Percentiles rank a stretch among this genome's conserved stretches.
These are phyloP conservation scores for Myotis daubentonii DNA, from an alignment of 2,797 vertebrate genomes.

Conservation along the genomic window DNA sequence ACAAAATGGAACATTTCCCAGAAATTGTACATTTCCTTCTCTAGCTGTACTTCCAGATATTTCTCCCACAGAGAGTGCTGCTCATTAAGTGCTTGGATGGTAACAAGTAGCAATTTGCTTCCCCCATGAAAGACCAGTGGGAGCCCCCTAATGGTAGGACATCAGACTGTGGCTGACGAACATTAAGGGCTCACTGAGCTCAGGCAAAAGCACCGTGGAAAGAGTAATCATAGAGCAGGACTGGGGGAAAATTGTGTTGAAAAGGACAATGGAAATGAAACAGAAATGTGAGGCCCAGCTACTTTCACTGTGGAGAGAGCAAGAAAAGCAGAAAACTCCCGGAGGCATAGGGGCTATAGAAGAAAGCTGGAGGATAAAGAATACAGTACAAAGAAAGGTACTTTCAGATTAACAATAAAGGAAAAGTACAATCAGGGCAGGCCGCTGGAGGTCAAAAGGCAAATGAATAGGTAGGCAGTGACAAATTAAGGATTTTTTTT, in stretches of 20 bases:
- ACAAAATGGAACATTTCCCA: background rate
- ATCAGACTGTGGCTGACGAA: background rate
- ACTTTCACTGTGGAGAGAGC: background rate
- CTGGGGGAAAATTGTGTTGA: background rate
- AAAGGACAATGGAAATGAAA: conserved; percentile 53
- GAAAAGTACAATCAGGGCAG: background rate
- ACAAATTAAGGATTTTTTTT: conserved; percentile 3
- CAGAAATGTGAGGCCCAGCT: background rate
- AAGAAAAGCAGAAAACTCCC: conserved; percentile 8
- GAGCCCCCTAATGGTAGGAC: background rate
- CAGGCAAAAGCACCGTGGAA: background rate
- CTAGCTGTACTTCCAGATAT: background rate
- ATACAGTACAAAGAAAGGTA: background rate
- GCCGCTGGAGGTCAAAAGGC: background rate
- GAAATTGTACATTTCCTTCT: background rate
- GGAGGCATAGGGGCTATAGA: background rate
- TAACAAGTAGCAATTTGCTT: conserved; percentile 46
- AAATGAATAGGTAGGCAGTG: background rate
- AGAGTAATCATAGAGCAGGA: conserved; percentile 24
- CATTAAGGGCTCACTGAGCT: background rate
- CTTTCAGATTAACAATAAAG: background rate
- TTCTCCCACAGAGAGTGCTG: background rate
- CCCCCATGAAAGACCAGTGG: background rate
- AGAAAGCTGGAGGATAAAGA: background rate
- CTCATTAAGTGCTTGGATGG: background rate